Conservation (phyloP, 1,140 invertebrate genomes). For the Helicoverpa armigera region DNA sequence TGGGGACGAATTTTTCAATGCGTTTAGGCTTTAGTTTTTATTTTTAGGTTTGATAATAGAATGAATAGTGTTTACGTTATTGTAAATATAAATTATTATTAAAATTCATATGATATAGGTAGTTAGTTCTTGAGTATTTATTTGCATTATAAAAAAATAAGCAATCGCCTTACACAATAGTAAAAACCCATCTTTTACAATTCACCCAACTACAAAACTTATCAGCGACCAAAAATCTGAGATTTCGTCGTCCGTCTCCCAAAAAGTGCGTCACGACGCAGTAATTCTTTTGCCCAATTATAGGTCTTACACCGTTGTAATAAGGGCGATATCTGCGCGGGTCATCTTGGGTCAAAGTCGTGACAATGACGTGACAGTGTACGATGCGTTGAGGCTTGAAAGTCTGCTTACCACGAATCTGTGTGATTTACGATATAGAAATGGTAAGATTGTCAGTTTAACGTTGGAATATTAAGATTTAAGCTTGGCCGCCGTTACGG, state of each 20-base stretch:
- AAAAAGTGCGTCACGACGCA: slow-evolving; percentile 53
- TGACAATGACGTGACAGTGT: slow-evolving; percentile 63
- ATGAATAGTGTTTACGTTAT: too few species aligned
- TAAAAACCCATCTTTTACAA: neutral
- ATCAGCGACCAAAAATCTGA: slow-evolving; percentile 43
- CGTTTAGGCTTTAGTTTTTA: too few species aligned
- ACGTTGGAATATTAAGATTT: neutral
- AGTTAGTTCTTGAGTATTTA: too few species aligned
- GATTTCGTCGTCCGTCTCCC: slow-evolving; percentile 49
- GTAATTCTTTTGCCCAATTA: slow-evolving; percentile 40
- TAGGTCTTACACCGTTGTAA: slow-evolving; percentile 48
- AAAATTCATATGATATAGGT: too few species aligned
- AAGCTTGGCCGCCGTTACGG: too few species aligned
- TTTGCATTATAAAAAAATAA: too few species aligned
- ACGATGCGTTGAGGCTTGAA: slow-evolving; percentile 33
- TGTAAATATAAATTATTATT: too few species aligned
- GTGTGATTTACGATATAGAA: slow-evolving; percentile 34
- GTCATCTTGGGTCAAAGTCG: slow-evolving; percentile 63
- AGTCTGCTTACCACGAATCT: slow-evolving; percentile 19
- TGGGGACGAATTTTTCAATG: too few species aligned
- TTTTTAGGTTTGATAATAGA: too few species aligned
- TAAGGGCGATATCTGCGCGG: slow-evolving; percentile 39
- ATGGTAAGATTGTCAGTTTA: neutral
- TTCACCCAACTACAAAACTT: slow-evolving; percentile 15
- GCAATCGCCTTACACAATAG: neutral